phyloP scores from a whole-genome alignment of 2,113 vertebrate genomes.

The Dendropsophus ebraccatus region DNA sequence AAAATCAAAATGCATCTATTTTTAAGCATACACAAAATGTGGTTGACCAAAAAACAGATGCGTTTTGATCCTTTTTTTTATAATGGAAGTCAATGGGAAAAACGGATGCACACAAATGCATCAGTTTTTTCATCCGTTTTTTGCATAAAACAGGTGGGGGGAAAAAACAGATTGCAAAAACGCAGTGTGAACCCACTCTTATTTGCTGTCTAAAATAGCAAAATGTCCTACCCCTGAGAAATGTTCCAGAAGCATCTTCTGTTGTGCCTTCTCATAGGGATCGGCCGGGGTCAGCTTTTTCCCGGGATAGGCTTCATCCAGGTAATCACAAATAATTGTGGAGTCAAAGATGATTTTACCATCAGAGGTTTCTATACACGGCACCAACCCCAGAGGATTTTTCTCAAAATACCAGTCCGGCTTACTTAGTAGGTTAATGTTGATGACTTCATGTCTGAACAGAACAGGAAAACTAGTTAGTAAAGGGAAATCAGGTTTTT shows the following conservation, averaged over 20 bases:
- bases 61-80: no score
- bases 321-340: conserved; percentile 86
- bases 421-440: conserved; percentile 89
- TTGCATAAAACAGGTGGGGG: no score
- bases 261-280: conserved; percentile 26
- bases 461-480: not conserved
- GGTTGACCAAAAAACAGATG: no score
- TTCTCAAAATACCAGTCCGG: conserved; percentile 90
- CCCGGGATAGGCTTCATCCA: conserved; percentile 85
- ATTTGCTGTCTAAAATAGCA: no score
- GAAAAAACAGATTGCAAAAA: no score
- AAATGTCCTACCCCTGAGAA: not conserved
- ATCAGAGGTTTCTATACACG: conserved; percentile 81
- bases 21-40: no score
- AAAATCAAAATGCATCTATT: no score
- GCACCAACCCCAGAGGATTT: conserved; percentile 84
- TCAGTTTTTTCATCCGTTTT: no score
- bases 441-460: conserved; percentile 83
- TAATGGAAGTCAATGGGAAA: no score
- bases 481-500: not conserved
- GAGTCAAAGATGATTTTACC: conserved; percentile 89
- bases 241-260: conserved; percentile 34
- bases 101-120: no score
- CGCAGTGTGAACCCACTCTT: no score
- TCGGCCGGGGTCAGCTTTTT: conserved; percentile 5